Base-by-base conservation (phyloP, 2,888 invertebrate species). In the Dolichomitus sp. region DNA sequence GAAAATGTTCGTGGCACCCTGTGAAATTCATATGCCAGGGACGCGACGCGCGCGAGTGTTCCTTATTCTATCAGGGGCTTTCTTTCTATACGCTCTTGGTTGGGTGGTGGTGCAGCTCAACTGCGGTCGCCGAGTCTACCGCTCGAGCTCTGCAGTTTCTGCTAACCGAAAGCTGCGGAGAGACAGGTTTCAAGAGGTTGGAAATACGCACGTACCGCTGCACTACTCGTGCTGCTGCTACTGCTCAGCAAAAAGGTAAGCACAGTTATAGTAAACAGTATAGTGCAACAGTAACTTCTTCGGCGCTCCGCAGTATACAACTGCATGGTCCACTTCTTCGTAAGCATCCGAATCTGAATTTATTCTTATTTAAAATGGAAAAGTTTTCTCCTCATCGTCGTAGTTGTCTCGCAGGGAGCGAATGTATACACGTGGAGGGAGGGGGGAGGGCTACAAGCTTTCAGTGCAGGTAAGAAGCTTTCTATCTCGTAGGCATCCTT, bases 311-410 rank as follows among this genome's bases (percentile, higher is more conserved):
- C 45, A 57, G 63, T 66, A 6, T 52, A 48, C 63, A 61, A 33
- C 78, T 81, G n/a, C 37, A 68, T 19, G 61, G 61, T 61, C 23
- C 50, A 59, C 70, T 75, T 78, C 63, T 79, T 79, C 54, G 69
- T 57, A 66, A 84, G 74, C 81, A 78, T 73, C 63, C 72, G 87
- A 88, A 91, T 90, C 87, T 88, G 87, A 91, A 91, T 91, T 88
- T 89, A 91, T 91, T 91, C 88, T 90, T 90, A 90, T 90, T 91
- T 90, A 89, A 91, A 89, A 90, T 90, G 88, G 84, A 90, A 89
- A 91, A 91, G 89, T 91, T 92, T 87, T 87, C 61, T 85, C 76
- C 76, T 80, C 50, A 19, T 40, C 65, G 45, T 75, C 77, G 57
- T 78, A 48, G 77, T 54, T 66, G 65, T 70, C 50, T 48, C 70